A percentile compares a stretch with the other conserved stretches of the same genome.
phyloP scores from a whole-genome alignment of 2,113 vertebrate species.

The Stegastes partitus region DNA sequence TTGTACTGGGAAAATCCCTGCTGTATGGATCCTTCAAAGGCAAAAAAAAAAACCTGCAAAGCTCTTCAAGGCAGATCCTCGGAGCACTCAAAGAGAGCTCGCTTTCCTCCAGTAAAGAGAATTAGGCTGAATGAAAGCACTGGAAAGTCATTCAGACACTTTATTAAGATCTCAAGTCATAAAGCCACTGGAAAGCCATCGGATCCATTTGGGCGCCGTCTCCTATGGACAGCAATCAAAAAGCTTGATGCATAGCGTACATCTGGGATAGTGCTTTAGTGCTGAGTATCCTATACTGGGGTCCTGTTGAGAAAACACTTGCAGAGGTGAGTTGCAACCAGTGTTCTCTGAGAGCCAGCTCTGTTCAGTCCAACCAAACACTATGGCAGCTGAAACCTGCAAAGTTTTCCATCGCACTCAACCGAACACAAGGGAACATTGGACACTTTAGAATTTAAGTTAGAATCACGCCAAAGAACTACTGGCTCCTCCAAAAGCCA shows the following conservation, averaged over 20 bases:
- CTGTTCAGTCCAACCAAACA: conserved; percentile 21
- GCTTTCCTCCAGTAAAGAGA: conserved; percentile 48
- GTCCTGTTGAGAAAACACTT: conserved; percentile 54
- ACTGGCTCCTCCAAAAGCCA: conserved; percentile 21
- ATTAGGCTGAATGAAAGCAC: conserved; percentile 52
- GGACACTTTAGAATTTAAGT: conserved; percentile 26
- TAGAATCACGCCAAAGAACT: conserved; percentile 20
- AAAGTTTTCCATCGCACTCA: conserved; percentile 42
- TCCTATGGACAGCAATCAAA: conserved; percentile 65
- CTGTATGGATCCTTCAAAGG: conserved; percentile 67
- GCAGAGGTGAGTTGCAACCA: conserved; percentile 49
- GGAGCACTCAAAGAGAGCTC: conserved; percentile 34
- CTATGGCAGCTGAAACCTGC: conserved; percentile 38
- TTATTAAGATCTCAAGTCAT: conserved; percentile 80
- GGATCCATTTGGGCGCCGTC: conserved; percentile 61
- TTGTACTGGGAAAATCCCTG: conserved; percentile 72
- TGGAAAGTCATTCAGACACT: conserved; percentile 79
- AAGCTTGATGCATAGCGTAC: conserved; percentile 58
- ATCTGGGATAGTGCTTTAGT: conserved; percentile 74
- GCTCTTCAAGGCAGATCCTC: conserved; percentile 74
- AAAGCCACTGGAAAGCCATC: conserved; percentile 74
- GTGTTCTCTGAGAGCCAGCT: conserved; percentile 32
- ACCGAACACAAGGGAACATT: conserved; percentile 39
- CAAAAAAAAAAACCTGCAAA: conserved; percentile 76
- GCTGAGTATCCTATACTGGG: conserved; percentile 33